Evolutionary conservation across 2,113 vertebrate genomes (phyloP).

Genomic region (Chaetodon trifascialis): DNA sequence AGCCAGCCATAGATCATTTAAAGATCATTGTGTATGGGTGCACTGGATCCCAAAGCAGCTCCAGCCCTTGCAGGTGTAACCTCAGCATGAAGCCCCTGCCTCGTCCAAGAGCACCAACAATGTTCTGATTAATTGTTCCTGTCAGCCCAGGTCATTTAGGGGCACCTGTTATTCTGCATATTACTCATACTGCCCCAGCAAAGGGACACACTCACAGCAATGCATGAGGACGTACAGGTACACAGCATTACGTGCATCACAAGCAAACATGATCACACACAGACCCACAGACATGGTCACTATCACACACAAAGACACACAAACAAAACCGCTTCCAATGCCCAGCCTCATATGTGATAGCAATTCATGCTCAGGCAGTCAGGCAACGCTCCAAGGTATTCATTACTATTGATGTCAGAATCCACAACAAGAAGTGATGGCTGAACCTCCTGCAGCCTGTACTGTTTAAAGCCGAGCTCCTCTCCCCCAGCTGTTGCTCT

Average conservation of each 20-base stretch:
- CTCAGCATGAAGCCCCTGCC: slow-evolving; percentile 59
- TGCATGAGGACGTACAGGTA: slow-evolving; percentile 15
- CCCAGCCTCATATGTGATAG: slow-evolving; percentile 51
- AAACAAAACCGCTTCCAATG: slow-evolving; percentile 57
- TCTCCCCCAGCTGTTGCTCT: slow-evolving; percentile 78
- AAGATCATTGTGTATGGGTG: slow-evolving; percentile 47
- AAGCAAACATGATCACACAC: slow-evolving; percentile 33
- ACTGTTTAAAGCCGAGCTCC: slow-evolving; percentile 77
- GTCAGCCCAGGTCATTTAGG: slow-evolving; percentile 68
- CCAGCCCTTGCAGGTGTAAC: slow-evolving; percentile 73
- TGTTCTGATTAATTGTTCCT: slow-evolving; percentile 76
- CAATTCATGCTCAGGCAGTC: slow-evolving; percentile 68
- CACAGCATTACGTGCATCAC: slow-evolving; percentile 21
- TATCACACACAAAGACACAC: slow-evolving; percentile 53
- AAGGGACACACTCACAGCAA: slow-evolving; percentile 38
- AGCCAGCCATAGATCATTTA: slow-evolving; percentile 61
- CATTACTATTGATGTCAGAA: slow-evolving; percentile 82
- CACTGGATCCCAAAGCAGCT: slow-evolving; percentile 54
- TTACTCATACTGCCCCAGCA: slow-evolving; percentile 61
- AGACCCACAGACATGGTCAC: slow-evolving; percentile 14
- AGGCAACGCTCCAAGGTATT: slow-evolving; percentile 80
- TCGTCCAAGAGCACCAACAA: slow-evolving; percentile 62
- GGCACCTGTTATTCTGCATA: slow-evolving; percentile 70
- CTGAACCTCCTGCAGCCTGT: slow-evolving; percentile 79
- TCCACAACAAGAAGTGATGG: slow-evolving; percentile 79